A percentile compares a stretch with the other conserved stretches of the same genome.
These are phyloP conservation scores for Chloroceryle amazona DNA, from an alignment of 2,797 vertebrate species.

Conservation along the genomic window DNA sequence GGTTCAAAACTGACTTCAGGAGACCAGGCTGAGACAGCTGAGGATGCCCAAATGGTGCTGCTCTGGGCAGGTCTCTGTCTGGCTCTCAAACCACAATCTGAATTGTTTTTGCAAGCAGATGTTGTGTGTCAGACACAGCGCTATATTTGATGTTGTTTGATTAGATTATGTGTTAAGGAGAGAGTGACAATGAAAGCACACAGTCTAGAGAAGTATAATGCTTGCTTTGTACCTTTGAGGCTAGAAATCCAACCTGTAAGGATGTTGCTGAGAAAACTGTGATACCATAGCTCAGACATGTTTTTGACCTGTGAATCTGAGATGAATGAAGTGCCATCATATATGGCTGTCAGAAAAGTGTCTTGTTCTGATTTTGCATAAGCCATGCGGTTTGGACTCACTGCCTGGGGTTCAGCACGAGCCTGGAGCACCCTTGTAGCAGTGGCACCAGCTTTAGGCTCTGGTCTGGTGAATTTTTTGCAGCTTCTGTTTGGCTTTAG, in stretches of 20 bases:
- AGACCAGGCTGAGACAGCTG: not conserved
- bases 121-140: accelerated
- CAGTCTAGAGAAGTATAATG: not conserved
- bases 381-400: accelerated
- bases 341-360: not conserved
- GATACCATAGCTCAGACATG: accelerated
- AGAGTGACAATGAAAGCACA: not conserved
- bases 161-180: not conserved
- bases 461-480: not conserved
- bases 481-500: not conserved
- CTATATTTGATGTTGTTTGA: not conserved
- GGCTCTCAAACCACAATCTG: not conserved
- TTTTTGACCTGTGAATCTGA: not conserved
- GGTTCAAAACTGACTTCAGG: not conserved
- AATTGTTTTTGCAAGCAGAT: not conserved
- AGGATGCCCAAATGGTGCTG: not conserved
- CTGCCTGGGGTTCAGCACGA: not conserved
- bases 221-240: not conserved
- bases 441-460: not conserved
- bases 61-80: not conserved
- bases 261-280: not conserved
- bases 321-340: not conserved
- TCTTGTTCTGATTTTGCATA: not conserved
- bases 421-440: not conserved
- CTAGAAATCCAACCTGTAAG: not conserved